Conservation (phyloP, 2,113 vertebrate species). For the Macquaria australasica region DNA sequence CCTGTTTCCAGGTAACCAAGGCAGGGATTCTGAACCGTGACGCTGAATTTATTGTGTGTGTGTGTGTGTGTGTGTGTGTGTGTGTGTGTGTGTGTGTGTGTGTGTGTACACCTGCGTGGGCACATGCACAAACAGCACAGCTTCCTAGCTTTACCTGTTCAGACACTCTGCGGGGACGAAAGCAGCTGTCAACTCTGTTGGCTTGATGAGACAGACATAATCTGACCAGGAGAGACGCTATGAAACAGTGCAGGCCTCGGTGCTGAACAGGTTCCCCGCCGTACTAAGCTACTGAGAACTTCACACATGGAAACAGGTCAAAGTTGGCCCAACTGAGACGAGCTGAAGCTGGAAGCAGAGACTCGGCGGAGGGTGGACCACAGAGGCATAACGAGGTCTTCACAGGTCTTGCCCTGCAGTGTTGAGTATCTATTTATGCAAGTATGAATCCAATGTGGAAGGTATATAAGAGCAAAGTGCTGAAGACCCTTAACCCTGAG, state of each 20-base stretch:
- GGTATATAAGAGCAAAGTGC: conserved; percentile 86
- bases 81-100: conserved; percentile 47
- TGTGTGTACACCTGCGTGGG: conserved; percentile 37
- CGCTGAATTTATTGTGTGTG: conserved; percentile 50
- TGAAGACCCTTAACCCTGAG: conserved; percentile 86
- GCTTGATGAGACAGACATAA: conserved; percentile 24
- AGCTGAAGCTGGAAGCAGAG: conserved; percentile 51
- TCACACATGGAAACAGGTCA: conserved; percentile 57
- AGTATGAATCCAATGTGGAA: conserved; percentile 87
- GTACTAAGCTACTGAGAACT: conserved; percentile 11
- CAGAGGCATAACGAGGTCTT: conserved; percentile 41
- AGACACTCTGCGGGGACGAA: conserved; percentile 55
- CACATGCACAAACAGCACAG: conserved; percentile 40
- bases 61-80: conserved; percentile 41
- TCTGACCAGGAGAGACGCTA: conserved; percentile 36
- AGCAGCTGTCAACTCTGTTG: conserved; percentile 38
- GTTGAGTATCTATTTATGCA: conserved; percentile 40
- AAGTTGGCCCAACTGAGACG: conserved; percentile 47
- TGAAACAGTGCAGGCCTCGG: conserved; percentile 52
- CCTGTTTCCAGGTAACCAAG: conserved; percentile 88
- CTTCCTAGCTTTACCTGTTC: conserved; percentile 64
- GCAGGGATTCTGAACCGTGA: conserved; percentile 76
- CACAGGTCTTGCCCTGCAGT: conserved; percentile 43
- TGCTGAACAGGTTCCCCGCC: conserved; percentile 26
- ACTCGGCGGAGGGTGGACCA: conserved; percentile 53